Evolutionary conservation across 2,113 vertebrate species (phyloP).

Genomic region (Montifringilla adamsi): DNA sequence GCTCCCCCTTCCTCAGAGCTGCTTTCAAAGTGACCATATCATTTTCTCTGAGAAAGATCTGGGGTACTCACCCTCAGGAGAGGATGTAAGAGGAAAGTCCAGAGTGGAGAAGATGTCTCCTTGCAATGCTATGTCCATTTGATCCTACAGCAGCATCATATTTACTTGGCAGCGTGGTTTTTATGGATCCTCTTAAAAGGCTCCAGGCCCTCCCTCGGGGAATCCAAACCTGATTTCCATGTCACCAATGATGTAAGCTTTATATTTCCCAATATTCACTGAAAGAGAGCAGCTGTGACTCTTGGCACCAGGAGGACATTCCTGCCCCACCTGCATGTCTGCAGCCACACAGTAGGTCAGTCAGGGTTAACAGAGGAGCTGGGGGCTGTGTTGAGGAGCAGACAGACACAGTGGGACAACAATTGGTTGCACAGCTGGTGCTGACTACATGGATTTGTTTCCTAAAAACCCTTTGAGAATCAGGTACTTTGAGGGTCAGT

Average conservation of each 20-base stretch:
- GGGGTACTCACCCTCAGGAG: neutral
- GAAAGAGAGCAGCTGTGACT: neutral
- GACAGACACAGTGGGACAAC: neutral
- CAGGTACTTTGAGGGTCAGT: neutral
- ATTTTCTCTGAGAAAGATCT: neutral
- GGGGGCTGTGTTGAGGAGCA: neutral
- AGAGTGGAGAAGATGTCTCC: neutral
- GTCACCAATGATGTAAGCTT: neutral
- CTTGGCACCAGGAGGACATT: neutral
- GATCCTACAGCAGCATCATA: neutral
- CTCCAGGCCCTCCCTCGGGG: neutral
- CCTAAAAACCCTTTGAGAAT: neutral
- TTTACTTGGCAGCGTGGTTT: neutral
- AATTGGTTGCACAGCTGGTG: neutral
- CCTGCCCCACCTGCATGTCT: neutral
- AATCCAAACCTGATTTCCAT: neutral
- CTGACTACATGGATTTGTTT: neutral
- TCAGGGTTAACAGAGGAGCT: neutral
- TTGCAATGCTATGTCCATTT: neutral
- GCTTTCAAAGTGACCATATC: neutral
- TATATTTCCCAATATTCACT: neutral
- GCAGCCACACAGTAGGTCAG: neutral
- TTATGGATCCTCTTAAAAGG: neutral
- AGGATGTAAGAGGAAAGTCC: neutral
- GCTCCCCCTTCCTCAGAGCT: neutral